phyloP scores from a whole-genome alignment of 2,888 invertebrate species.

The Dicranocentrus wangi region DNA sequence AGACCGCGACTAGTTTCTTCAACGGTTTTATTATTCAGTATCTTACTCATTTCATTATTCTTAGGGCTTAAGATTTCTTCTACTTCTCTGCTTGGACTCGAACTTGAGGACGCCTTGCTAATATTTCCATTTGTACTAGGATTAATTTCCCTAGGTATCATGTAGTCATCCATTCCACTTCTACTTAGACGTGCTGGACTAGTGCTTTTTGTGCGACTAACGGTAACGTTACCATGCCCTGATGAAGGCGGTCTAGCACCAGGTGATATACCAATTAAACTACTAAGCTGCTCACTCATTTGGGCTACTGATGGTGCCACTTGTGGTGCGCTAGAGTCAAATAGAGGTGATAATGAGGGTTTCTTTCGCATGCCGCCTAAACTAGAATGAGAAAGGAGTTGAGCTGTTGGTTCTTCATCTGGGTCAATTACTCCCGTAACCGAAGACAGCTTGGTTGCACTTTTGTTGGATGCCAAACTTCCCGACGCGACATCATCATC shows the following conservation, averaged over 20 bases:
- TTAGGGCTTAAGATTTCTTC: constrained; percentile 85
- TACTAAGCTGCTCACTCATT: constrained; percentile 71
- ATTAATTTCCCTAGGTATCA: constrained; percentile 36
- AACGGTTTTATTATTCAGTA: neutral
- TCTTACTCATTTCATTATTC: constrained; percentile 66
- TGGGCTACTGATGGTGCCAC: constrained; percentile 61
- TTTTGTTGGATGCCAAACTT: constrained; percentile 30
- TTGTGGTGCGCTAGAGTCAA: constrained; percentile 6
- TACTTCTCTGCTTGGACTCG: constrained; percentile 90
- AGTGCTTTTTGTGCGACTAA: constrained; percentile 45
- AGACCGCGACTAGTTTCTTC: neutral
- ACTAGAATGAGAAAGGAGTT: constrained; percentile 36
- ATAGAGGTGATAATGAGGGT: constrained; percentile 18
- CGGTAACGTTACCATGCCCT: constrained; percentile 27
- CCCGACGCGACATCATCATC: constrained; percentile 19
- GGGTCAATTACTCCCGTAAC: constrained; percentile 20
- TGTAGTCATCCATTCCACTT: constrained; percentile 31
- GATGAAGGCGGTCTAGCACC: constrained; percentile 34
- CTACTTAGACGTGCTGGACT: constrained; percentile 21
- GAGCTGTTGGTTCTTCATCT: constrained; percentile 3
- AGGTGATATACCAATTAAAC: constrained; percentile 68
- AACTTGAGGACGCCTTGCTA: constrained; percentile 68
- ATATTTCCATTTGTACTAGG: constrained; percentile 64
- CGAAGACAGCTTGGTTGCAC: constrained; percentile 28
- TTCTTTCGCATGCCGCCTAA: constrained; percentile 24